phyloP scores from a whole-genome alignment of 2,888 invertebrate species.

The Carterocephalus palaemon region DNA sequence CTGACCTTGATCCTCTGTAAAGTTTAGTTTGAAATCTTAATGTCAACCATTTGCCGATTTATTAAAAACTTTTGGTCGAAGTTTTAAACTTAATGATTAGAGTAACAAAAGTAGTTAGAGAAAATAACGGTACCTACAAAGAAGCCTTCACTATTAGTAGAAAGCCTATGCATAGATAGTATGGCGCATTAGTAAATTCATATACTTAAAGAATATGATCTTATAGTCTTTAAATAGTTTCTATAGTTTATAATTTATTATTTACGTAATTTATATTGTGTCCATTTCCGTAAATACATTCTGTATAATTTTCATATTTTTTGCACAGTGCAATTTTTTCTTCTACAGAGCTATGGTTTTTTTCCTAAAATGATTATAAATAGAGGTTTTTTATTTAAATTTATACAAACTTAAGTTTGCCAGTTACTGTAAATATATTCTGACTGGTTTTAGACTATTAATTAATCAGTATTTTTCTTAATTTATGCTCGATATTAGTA shows the following conservation, averaged over 20 bases:
- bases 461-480: constrained; percentile 76
- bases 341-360: constrained; percentile 22
- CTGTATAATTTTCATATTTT: constrained; percentile 27
- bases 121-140: constrained; percentile 63
- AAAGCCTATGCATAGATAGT: constrained; percentile 47
- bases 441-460: constrained; percentile 61
- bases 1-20: no score
- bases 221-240: constrained; percentile 36
- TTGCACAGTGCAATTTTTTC: constrained; percentile 35
- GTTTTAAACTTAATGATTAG: no score
- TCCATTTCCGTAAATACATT: constrained; percentile 27
- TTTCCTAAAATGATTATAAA: constrained; percentile 24
- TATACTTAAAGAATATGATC: constrained; percentile 31
- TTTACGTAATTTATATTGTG: constrained; percentile 30
- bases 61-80: no score
- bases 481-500: constrained; percentile 75
- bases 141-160: constrained; percentile 60
- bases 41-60: no score
- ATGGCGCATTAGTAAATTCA: constrained; percentile 58
- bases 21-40: no score
- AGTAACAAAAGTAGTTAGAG: constrained; percentile 5
- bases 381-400: constrained; percentile 27
- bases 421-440: constrained; percentile 71
- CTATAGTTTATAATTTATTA: no score
- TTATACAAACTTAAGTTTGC: constrained; percentile 49